Evolutionary conservation across 2,888 invertebrate species (phyloP).

Genomic region (Cephus pygmeus): DNA sequence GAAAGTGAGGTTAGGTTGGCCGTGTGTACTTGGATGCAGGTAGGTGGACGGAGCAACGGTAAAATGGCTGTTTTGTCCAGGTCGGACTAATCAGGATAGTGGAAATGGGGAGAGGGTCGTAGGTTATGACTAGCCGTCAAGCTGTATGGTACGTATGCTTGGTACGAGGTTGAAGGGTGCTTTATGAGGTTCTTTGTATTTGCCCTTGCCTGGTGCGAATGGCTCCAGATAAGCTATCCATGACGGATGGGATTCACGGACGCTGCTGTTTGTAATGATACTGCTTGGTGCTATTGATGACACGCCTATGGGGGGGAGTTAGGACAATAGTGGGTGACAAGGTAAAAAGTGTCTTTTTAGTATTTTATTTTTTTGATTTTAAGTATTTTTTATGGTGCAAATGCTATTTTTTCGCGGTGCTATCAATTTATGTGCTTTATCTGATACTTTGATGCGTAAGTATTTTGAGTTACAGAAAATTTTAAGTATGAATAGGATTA

Average conservation of each 20-base stretch:
- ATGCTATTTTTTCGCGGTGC: background rate
- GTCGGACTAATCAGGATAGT: too few relatives aligned
- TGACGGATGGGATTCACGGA: background rate
- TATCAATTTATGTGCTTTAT: background rate
- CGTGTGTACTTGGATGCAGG: background rate
- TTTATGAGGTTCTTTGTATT: conserved; percentile 6
- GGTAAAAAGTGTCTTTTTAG: background rate
- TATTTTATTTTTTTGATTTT: background rate
- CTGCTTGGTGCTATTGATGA: background rate
- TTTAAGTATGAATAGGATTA: background rate
- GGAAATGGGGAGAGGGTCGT: background rate
- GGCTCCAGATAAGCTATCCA: background rate
- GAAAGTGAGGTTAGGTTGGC: background rate
- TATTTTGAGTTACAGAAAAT: background rate
- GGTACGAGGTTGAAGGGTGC: background rate
- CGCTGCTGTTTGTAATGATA: background rate
- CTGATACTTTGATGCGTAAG: background rate
- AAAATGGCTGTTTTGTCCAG: background rate
- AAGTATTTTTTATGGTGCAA: background rate
- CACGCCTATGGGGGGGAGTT: too few relatives aligned
- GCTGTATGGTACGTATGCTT: background rate
- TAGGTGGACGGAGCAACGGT: background rate
- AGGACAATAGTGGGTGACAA: background rate
- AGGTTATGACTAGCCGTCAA: background rate
- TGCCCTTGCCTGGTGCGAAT: background rate